Evolutionary conservation across 2,888 invertebrate genomes (phyloP), one percentile per base, ranked within the genome.

Genomic region (Sclerodermus sp.): DNA sequence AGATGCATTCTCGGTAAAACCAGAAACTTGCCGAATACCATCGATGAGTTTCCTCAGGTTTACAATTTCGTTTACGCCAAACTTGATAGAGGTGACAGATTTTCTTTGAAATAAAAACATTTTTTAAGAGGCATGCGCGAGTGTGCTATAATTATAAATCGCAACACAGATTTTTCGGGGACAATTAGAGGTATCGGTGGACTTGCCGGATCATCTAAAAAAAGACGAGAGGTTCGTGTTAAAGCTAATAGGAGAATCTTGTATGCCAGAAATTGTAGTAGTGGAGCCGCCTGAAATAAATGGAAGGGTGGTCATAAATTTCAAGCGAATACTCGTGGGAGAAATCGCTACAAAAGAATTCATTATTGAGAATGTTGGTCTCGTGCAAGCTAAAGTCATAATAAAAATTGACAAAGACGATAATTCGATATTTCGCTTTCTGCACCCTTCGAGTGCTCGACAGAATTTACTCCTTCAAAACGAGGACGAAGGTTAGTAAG

Each of bases 241-340:
- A 13, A 66, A 70, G 42, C 51, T 82, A 32, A 53, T 57, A 13
- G 82, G 82, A 0, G 78, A 79, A 55, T 76, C 79, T 31, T 76
- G 74, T 45, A 68, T 81, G 8, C 81, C 82, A n/a, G 75, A 79
- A 68, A 68, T 81, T 32, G 50, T 54, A 13, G 49, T 82, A 15
- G 45, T 76, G 3, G 66, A 79, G 17, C 80, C 81, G 1, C 32
- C 44, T 15, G 56, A 60, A 23, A 55, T 55, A 13, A 58, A 62
- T 1, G 66, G 65, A 38, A 52, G 51, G 34, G 60, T 58, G 10
- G 45, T 51, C n/a, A 60, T 81, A 9, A 63, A 64, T 40, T 80
- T 79, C 53, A 66, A 68, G 15, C 76, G 79, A 8, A 72, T 73
- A 18, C 66, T 77, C 16, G 49, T 78, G 10, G 68, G 69, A 1